phyloP scores from a whole-genome alignment of 2,888 invertebrate genomes.

The Caenorhabditis wallacei region DNA sequence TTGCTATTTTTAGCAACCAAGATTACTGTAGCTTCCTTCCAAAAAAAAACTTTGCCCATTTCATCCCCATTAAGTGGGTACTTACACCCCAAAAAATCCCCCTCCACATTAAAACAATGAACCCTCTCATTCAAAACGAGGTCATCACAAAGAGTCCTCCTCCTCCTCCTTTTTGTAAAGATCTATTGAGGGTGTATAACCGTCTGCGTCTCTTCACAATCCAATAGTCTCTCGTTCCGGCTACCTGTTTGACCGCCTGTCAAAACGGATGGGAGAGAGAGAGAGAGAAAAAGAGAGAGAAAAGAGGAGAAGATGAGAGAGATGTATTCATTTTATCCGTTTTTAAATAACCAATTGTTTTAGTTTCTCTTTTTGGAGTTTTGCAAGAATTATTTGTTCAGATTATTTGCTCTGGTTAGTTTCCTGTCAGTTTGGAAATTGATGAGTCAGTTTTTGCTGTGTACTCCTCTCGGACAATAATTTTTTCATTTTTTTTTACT shows the following conservation, averaged over 20 bases:
- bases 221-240: constrained; percentile 3
- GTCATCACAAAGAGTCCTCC: neutral
- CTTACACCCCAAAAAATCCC: neutral
- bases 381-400: neutral
- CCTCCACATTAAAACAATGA: neutral
- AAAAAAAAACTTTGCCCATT: too few relatives aligned
- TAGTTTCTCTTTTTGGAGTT: neutral
- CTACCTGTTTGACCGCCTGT: constrained; percentile 45
- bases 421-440: too few relatives aligned
- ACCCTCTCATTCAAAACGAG: neutral
- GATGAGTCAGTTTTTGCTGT: too few relatives aligned
- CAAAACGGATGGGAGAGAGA: neutral
- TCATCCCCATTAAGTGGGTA: too few relatives aligned
- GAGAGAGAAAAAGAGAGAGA: constrained; percentile 1
- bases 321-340: neutral
- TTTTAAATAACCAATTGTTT: neutral
- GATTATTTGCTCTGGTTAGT: constrained; percentile 40
- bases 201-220: constrained; percentile 33
- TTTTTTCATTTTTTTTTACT: too few relatives aligned
- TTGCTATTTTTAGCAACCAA: too few relatives aligned
- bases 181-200: constrained; percentile 25
- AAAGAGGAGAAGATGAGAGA: neutral
- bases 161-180: constrained; percentile 5
- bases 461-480: too few relatives aligned
- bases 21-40: too few relatives aligned